Conservation (phyloP, 2,888 invertebrate genomes). For the Torymus tubicola region DNA sequence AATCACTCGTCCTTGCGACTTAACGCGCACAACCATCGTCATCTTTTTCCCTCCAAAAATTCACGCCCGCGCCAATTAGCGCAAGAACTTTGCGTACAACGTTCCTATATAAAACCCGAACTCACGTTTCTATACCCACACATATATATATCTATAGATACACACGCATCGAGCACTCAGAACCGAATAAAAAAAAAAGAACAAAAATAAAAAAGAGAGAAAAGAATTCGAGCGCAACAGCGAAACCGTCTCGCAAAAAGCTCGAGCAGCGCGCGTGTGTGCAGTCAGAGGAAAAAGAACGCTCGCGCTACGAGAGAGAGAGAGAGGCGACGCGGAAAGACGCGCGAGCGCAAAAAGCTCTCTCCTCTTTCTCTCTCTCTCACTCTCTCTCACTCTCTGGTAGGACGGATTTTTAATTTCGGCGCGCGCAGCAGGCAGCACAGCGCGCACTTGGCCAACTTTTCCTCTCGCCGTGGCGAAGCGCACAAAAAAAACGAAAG, state of each 20-base stretch:
- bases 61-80: not conserved
- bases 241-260: not conserved
- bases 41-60: conserved; percentile 1
- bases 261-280: not conserved
- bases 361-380: no score
- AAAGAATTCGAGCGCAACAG: not conserved
- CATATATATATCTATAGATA: conserved; percentile 14
- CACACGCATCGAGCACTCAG: not conserved
- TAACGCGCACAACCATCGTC: no score
- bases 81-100: no score
- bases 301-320: no score
- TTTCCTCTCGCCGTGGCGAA: conserved; percentile 23
- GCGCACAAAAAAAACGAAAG: conserved; percentile 20
- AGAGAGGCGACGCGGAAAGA: conserved; percentile 24
- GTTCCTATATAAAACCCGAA: no score
- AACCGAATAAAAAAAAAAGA: not conserved
- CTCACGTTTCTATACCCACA: not conserved
- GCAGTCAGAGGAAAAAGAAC: conserved; percentile 39
- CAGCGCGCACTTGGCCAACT: conserved; percentile 46
- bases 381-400: no score
- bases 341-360: conserved; percentile 31
- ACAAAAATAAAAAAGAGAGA: not conserved
- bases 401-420: conserved; percentile 55
- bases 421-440: conserved; percentile 27
- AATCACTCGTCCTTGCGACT: no score